These are phyloP conservation scores for Patella caerulea DNA, from an alignment of 2,888 invertebrate species.

Conservation along the genomic window DNA sequence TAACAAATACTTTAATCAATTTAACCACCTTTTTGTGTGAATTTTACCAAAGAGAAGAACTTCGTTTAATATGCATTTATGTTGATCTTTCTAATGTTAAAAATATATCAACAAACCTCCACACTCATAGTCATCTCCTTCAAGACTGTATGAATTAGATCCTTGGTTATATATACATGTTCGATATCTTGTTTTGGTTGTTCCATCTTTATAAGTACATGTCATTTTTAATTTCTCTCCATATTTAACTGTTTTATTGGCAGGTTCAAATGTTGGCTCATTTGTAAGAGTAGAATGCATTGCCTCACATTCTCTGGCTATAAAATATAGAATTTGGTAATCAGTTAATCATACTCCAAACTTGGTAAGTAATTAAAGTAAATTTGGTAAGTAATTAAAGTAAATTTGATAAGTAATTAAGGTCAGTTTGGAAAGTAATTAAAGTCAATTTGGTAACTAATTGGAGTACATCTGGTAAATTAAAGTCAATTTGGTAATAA, in stretches of 20 bases:
- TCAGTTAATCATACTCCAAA: too few species aligned
- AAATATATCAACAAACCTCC: slow-evolving; percentile 41
- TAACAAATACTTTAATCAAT: background rate
- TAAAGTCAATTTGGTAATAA: too few species aligned
- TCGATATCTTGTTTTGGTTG: slow-evolving; percentile 38
- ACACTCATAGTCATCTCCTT: slow-evolving; percentile 58
- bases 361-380: too few species aligned
- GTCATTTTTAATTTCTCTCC: slow-evolving; percentile 42
- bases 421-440: too few species aligned
- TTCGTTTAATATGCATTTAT: background rate
- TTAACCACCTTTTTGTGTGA: background rate
- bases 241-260: slow-evolving; percentile 37
- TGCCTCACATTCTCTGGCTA: too few species aligned
- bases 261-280: slow-evolving; percentile 27
- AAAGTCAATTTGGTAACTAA: too few species aligned
- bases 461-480: too few species aligned
- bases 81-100: too few species aligned
- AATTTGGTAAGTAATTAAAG: too few species aligned
- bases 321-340: too few species aligned
- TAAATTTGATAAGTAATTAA: too few species aligned
- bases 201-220: slow-evolving; percentile 43
- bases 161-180: slow-evolving; percentile 50
- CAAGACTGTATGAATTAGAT: slow-evolving; percentile 45
- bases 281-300: slow-evolving; percentile 7
- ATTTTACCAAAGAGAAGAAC: slow-evolving; percentile 12